A percentile compares a stretch with the other conserved stretches of the same genome.
These are phyloP conservation scores for Pachydiplax longipennis DNA, from an alignment of 2,888 invertebrate genomes.

Conservation along the genomic window DNA sequence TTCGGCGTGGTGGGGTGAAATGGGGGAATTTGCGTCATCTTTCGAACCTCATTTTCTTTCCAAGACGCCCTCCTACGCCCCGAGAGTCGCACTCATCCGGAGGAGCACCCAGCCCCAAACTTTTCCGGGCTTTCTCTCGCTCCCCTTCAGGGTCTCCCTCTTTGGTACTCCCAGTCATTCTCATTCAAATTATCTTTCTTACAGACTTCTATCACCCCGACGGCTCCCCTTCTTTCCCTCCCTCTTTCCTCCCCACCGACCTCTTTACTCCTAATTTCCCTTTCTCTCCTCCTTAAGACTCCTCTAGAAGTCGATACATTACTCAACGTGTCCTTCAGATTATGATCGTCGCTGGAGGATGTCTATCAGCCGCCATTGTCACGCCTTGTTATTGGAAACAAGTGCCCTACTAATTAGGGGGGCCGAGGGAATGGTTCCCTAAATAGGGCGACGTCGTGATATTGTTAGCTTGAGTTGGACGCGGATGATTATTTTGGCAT, in stretches of 20 bases:
- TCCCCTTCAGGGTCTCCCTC: conserved; percentile 1
- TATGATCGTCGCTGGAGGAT: not conserved
- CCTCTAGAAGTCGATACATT: not conserved
- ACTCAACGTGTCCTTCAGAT: not conserved
- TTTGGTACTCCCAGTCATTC: conserved; percentile 25
- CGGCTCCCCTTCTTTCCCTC: not conserved
- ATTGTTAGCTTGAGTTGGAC: too few species aligned
- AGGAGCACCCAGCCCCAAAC: not conserved
- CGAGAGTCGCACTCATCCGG: not conserved
- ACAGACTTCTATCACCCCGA: conserved; percentile 40
- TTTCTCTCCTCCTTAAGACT: not conserved
- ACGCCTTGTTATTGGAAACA: not conserved
- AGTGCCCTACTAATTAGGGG: not conserved
- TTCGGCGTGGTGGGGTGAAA: not conserved
- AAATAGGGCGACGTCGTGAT: too few species aligned
- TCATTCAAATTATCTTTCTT: conserved; percentile 45
- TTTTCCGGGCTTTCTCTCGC: not conserved
- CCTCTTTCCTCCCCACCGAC: not conserved
- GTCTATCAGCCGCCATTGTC: not conserved
- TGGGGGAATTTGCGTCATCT: conserved; percentile 39
- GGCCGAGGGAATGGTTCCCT: too few species aligned
- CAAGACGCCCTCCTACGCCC: not conserved
- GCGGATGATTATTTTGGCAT: too few species aligned
- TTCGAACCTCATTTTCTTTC: conserved; percentile 37
- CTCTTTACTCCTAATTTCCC: not conserved